Evolutionary conservation across 2,888 invertebrate species (phyloP), one percentile per base, ranked within the genome.

Genomic region (Agonum fuliginosum): DNA sequence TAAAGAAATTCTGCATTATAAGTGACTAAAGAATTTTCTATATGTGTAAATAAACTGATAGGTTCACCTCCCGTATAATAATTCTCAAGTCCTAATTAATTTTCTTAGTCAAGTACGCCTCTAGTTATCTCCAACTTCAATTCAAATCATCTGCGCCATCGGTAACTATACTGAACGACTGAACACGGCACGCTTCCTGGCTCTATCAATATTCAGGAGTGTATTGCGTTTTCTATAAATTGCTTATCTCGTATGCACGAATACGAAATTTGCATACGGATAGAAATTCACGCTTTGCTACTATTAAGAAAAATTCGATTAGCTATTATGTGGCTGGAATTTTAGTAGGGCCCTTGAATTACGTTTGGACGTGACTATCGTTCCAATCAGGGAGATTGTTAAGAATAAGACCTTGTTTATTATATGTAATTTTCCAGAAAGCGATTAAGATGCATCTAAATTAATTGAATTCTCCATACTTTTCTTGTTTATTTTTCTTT

Each of bases 261-360:
- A 17, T n/a, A 37, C 37, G 37, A 3, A 37, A 37, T 37, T 37
- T 37, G 37, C 37, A 37, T 37, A 37, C 37, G 37, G 37, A 37
- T 37, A 37, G 37, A 37, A 37, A 10, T 37, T 37, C 37, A 37
- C 37, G 37, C 37, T 37, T 37, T 37, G 12, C 5, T 17, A 46
- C 14, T 17, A 46, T 46, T 46, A 46, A 22, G 54, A 54, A 54
- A 54, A 54, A 54, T 54, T 54, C 54, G 54, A 54, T 54, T 54
- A 54, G 54, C n/a, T 54, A 54, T 54, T 54, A 54, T 27, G 27
- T n/a, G 54, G 54, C 54, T 54, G 54, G n/a, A 24, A 24, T 22
- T 54, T 54, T 24, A 8, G 24, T 54, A 2, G 37, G 10, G n/a
- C 37, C 12, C 1, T n/a, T 24, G 22, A 54, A n/a, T 54, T 54